A percentile compares a stretch with the other conserved stretches of the same genome.
phyloP scores from a whole-genome alignment of 2,113 vertebrate species.

The Dendrocopos noguchii region DNA sequence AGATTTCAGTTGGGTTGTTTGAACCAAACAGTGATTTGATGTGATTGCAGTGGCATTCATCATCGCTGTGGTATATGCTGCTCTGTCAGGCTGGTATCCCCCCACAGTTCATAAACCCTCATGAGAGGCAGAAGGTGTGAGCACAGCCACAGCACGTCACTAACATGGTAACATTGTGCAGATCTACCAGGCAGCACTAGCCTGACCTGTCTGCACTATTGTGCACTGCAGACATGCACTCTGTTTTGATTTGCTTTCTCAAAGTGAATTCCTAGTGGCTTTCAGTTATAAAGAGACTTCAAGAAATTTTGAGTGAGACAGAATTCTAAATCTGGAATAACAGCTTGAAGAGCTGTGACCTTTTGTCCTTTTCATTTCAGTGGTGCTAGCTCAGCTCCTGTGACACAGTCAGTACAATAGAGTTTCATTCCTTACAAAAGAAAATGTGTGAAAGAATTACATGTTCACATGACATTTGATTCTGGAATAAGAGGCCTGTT shows the following conservation, averaged over 20 bases:
- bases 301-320: not conserved
- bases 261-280: not conserved
- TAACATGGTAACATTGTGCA: not conserved
- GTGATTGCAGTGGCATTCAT: not conserved
- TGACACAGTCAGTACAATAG: not conserved
- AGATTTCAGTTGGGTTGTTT: not conserved
- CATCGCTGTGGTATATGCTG: not conserved
- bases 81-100: not conserved
- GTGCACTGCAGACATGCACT: not conserved
- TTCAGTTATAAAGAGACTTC: not conserved
- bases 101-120: not conserved
- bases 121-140: not conserved
- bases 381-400: not conserved
- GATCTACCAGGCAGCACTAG: not conserved
- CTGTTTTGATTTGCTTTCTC: not conserved
- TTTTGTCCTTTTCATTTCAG: not conserved
- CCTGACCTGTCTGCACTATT: not conserved
- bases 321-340: not conserved
- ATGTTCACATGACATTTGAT: not conserved
- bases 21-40: not conserved
- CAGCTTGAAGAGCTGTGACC: not conserved
- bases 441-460: not conserved
- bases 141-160: too few species aligned
- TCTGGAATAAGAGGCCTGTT: not conserved
- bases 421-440: not conserved